Percentiles rank a stretch among this genome's conserved stretches.
These are phyloP conservation scores for Epizoanthus fatuus DNA, from an alignment of 92 coral and sea anemone species.

Conservation along the genomic window DNA sequence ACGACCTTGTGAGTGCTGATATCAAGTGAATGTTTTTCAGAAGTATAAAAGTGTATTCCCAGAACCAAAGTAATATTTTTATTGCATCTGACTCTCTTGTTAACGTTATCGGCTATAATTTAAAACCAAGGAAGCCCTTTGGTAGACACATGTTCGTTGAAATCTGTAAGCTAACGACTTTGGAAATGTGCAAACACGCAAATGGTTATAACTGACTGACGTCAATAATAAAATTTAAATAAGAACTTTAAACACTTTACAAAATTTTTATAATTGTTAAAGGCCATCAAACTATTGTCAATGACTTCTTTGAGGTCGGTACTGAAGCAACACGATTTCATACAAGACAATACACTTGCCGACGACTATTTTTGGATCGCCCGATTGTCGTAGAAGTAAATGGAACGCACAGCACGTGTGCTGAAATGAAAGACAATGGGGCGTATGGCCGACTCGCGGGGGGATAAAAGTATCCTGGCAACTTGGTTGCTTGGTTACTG, in stretches of 20 bases:
- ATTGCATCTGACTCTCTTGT: slow-evolving; percentile 34
- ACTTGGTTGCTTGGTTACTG: slow-evolving; percentile 24
- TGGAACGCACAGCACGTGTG: slow-evolving; percentile 22
- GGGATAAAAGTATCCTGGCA: neutral
- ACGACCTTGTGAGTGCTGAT: too few species aligned
- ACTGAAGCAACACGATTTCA: neutral
- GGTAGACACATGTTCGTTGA: slow-evolving; percentile 30
- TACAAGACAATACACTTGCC: neutral
- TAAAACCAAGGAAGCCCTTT: slow-evolving; percentile 13
- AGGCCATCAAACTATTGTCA: neutral
- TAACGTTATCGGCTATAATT: slow-evolving; percentile 30
- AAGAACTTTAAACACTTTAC: too few species aligned
- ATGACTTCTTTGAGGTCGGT: neutral
- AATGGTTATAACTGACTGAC: neutral
- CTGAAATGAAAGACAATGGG: neutral
- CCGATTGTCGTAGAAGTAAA: neutral
- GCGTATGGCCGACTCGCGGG: neutral
- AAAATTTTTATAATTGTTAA: neutral
- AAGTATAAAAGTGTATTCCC: neutral
- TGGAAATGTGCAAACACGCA: neutral
- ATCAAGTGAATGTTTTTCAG: neutral
- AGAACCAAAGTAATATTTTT: neutral
- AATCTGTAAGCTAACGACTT: neutral
- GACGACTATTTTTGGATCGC: slow-evolving; percentile 5
- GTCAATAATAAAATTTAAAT: neutral